These are phyloP conservation scores for Mallateleia sp. DNA, from an alignment of 2,888 invertebrate species.

Conservation along the genomic window DNA sequence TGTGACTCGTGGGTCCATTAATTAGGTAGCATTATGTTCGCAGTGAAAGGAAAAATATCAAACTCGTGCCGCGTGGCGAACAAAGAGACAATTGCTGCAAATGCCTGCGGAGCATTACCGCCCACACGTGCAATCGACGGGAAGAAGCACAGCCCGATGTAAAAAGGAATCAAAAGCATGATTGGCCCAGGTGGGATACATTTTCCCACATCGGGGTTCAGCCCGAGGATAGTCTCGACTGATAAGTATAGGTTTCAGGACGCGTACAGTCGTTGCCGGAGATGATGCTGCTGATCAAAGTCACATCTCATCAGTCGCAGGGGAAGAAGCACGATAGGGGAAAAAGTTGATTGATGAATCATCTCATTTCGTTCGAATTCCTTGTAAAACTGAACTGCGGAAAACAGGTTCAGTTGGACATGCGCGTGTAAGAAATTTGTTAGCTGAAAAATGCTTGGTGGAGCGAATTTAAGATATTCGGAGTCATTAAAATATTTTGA, in stretches of 20 bases:
- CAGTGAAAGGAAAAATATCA: conserved; percentile 66
- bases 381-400: conserved; percentile 18
- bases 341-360: conserved; percentile 56
- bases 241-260: conserved; percentile 58
- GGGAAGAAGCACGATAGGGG: conserved; percentile 16
- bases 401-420: conserved; percentile 13
- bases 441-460: neutral
- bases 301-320: conserved; percentile 54
- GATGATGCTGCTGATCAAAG: conserved; percentile 56
- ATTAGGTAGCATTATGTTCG: conserved; percentile 68
- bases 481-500: too few species aligned
- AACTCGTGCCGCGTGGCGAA: conserved; percentile 66
- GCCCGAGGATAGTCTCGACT: conserved; percentile 27
- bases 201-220: conserved; percentile 44
- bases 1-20: conserved; percentile 71
- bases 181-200: conserved; percentile 40
- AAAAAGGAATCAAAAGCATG: conserved; percentile 49
- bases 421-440: conserved; percentile 1
- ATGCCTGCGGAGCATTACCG: conserved; percentile 43
- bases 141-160: conserved; percentile 9
- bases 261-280: conserved; percentile 21
- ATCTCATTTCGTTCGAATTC: conserved; percentile 21
- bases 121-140: conserved; percentile 53
- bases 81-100: conserved; percentile 71
- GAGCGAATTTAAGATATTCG: too few species aligned